A percentile compares a stretch with the other conserved stretches of the same genome.
These are phyloP conservation scores for Collichthys lucidus DNA, from an alignment of 2,113 vertebrate species.

Conservation along the genomic window DNA sequence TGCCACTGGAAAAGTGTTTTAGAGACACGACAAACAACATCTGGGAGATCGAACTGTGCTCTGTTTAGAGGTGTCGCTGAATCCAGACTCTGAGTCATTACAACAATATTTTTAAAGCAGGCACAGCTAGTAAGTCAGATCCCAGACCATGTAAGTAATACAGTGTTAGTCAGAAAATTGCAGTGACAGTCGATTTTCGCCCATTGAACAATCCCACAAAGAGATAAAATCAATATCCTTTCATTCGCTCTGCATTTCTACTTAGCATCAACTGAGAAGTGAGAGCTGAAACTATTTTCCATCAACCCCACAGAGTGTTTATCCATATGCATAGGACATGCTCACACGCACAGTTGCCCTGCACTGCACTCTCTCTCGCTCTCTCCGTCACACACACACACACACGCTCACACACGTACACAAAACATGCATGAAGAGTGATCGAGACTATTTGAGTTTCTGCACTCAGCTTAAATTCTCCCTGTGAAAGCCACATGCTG, in stretches of 20 bases:
- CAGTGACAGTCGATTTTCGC: constrained; percentile 56
- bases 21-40: background rate
- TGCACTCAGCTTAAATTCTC: constrained; percentile 59
- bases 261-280: constrained; percentile 50
- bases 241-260: constrained; percentile 53
- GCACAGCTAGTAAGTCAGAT: background rate
- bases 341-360: constrained; percentile 60
- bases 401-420: constrained; percentile 4
- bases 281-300: constrained; percentile 57
- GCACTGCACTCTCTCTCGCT: constrained; percentile 16
- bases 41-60: background rate
- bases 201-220: constrained; percentile 55
- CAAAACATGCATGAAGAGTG: constrained; percentile 53
- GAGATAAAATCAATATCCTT: constrained; percentile 64
- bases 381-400: background rate
- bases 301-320: constrained; percentile 60
- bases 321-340: constrained; percentile 68
- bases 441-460: constrained; percentile 59
- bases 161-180: constrained; percentile 41
- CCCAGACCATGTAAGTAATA: constrained; percentile 37
- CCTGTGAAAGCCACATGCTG: constrained; percentile 60
- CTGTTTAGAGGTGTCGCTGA: constrained; percentile 16
- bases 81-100: constrained; percentile 10
- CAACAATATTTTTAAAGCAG: constrained; percentile 14
- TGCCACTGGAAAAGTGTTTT: constrained; percentile 1